Conservation (phyloP, 2,888 invertebrate genomes). For the Apodemia hepburni region DNA sequence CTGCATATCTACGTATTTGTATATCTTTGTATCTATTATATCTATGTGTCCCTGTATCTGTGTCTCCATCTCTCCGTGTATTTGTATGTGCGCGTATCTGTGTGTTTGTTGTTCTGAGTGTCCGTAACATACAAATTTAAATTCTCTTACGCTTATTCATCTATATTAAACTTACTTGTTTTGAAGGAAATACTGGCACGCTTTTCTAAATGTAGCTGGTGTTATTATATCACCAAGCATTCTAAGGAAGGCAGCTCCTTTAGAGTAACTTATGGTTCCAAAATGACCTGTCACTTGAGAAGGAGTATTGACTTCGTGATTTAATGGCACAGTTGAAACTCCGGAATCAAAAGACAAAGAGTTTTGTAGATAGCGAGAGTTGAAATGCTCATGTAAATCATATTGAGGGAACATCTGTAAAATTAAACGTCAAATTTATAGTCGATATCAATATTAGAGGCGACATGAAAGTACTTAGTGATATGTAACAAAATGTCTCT, state of each 20-base stretch:
- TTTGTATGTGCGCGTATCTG: neutral
- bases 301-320: constrained; percentile 80
- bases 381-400: constrained; percentile 86
- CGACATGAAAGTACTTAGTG: too few relatives aligned
- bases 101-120: neutral
- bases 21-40: neutral
- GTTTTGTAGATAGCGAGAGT: constrained; percentile 83
- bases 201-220: constrained; percentile 49
- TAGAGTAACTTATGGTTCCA: constrained; percentile 84
- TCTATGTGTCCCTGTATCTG: neutral
- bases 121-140: too few relatives aligned
- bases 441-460: too few relatives aligned
- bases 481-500: too few relatives aligned
- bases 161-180: constrained; percentile 62
- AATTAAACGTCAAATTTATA: neutral
- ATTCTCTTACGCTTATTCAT: too few relatives aligned
- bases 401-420: constrained; percentile 81
- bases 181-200: constrained; percentile 55
- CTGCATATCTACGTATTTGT: neutral
- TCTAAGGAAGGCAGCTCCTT: constrained; percentile 76
- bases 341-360: constrained; percentile 75
- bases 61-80: too few relatives aligned
- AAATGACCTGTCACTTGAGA: constrained; percentile 83
- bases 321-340: constrained; percentile 74
- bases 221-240: constrained; percentile 63